A percentile compares a stretch with the other conserved stretches of the same genome.
phyloP scores from a whole-genome alignment of 2,888 invertebrate species.

The Drosophila glabriapex region DNA sequence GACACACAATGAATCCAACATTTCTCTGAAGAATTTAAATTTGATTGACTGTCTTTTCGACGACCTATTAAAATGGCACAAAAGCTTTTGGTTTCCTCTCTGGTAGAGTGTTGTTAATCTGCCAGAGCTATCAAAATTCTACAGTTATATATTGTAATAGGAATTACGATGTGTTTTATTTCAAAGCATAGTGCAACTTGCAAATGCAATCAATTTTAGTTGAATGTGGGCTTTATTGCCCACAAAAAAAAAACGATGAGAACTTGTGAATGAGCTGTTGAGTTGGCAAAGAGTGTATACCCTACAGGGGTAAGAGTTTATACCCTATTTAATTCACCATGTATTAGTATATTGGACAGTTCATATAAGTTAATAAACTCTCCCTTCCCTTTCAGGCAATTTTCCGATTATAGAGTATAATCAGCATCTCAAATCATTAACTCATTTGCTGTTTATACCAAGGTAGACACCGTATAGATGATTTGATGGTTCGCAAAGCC shows the following conservation, averaged over 20 bases:
- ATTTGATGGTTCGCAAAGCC: conserved; percentile 6
- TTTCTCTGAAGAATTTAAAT: conserved; percentile 62
- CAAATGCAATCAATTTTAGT: conserved; percentile 9
- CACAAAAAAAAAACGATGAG: background rate
- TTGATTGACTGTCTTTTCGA: conserved; percentile 33
- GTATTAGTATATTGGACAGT: background rate
- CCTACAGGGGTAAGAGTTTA: background rate
- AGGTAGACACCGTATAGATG: background rate
- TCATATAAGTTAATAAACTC: background rate
- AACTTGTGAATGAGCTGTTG: background rate
- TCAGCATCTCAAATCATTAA: conserved; percentile 3
- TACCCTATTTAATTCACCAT: background rate
- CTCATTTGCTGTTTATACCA: conserved; percentile 1
- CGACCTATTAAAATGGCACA: conserved; percentile 45
- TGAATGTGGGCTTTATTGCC: background rate
- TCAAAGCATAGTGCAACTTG: conserved; percentile 8
- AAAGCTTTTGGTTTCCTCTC: conserved; percentile 42
- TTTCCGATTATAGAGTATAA: background rate
- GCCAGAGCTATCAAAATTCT: conserved; percentile 55
- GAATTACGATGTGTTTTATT: conserved; percentile 39
- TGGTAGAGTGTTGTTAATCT: conserved; percentile 25
- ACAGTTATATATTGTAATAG: conserved; percentile 45
- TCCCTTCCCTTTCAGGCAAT: background rate
- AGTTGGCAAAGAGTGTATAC: background rate
- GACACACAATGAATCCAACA: conserved; percentile 19